Conservation (phyloP, 2,113 vertebrate genomes). For the Anolis sagrei region DNA sequence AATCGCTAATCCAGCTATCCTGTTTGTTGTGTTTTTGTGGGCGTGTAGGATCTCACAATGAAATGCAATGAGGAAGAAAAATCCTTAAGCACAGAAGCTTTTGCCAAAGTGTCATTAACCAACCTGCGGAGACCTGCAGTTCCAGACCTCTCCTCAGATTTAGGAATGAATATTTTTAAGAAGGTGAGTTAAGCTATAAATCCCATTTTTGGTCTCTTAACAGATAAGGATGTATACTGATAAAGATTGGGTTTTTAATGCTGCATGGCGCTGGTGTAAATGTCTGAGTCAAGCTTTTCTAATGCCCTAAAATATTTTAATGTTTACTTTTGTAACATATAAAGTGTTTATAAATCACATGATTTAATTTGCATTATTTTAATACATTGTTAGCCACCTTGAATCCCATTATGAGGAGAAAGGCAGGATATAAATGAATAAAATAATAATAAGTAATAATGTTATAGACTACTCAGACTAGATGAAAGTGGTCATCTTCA, state of each 20-base stretch:
- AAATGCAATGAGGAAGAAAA: conserved; percentile 96
- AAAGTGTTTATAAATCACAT: too few species aligned
- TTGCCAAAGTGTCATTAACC: conserved; percentile 92
- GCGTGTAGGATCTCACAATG: conserved; percentile 90
- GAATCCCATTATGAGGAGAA: too few species aligned
- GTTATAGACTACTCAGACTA: background rate
- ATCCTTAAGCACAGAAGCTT: conserved; percentile 91
- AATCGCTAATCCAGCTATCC: conserved; percentile 29
- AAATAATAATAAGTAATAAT: background rate
- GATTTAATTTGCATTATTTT: too few species aligned
- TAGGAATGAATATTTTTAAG: conserved; percentile 98
- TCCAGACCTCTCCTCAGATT: conserved; percentile 94
- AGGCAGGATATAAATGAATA: too few species aligned
- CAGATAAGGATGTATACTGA: too few species aligned
- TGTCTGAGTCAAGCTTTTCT: too few species aligned
- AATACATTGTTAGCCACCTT: too few species aligned
- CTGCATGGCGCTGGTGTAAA: too few species aligned
- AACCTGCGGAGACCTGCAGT: conserved; percentile 94
- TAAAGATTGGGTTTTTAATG: too few species aligned
- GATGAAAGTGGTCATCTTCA: background rate
- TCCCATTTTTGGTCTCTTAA: background rate
- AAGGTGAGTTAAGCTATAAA: conserved; percentile 79
- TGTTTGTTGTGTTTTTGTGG: conserved; percentile 46
- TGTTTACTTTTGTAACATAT: too few species aligned
- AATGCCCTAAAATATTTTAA: too few species aligned